A percentile compares a stretch with the other conserved stretches of the same genome.
Conservation (phyloP, 1,140 invertebrate species). For the Zelostemma sp. region DNA sequence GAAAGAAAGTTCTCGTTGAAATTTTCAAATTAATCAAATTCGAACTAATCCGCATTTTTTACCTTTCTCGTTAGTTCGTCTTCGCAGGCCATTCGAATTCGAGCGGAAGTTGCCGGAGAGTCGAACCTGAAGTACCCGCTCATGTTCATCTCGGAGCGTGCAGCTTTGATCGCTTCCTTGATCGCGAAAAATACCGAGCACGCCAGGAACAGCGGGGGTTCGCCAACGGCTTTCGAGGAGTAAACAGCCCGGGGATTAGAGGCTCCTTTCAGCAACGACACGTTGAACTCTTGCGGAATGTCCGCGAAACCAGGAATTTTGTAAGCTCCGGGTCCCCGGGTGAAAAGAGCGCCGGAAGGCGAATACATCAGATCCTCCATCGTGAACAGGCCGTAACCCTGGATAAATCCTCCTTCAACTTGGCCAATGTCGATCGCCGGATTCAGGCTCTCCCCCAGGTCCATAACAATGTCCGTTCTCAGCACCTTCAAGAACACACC, state of each 20-base stretch:
- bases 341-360: conserved; percentile 83
- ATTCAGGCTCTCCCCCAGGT: conserved; percentile 92
- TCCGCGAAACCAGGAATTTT: conserved; percentile 93
- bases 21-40: no score
- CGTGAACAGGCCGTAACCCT: conserved; percentile 93
- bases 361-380: conserved; percentile 91
- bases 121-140: conserved; percentile 79
- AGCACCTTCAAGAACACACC: conserved; percentile 87
- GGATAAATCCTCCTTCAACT: conserved; percentile 93
- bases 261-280: conserved; percentile 88
- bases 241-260: conserved; percentile 92
- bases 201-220: conserved; percentile 93
- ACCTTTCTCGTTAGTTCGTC: conserved; percentile 76
- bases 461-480: conserved; percentile 95
- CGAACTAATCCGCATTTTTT: no score
- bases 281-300: conserved; percentile 93
- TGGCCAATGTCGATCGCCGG: conserved; percentile 97
- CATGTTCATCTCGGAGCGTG: conserved; percentile 78
- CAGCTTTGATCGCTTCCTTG: conserved; percentile 87
- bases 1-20: conserved; percentile 30
- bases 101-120: conserved; percentile 89
- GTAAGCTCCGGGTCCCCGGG: conserved; percentile 91
- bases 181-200: conserved; percentile 91
- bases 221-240: conserved; percentile 96
- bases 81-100: conserved; percentile 90